phyloP scores from a whole-genome alignment of 2,888 invertebrate genomes.

The Omphaloscelis lunosa region DNA sequence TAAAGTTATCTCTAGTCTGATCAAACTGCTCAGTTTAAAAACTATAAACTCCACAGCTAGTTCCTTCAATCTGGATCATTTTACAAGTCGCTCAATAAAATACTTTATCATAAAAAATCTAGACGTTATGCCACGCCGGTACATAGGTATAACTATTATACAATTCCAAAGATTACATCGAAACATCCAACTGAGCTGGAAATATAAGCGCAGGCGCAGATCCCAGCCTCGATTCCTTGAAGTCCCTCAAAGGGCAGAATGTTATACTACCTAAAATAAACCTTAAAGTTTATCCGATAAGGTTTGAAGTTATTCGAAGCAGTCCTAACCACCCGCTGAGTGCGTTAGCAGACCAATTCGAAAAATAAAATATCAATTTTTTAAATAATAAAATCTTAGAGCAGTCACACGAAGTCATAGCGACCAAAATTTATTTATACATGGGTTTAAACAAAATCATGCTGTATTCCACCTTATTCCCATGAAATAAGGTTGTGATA shows the following conservation, averaged over 20 bases:
- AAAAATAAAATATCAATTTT: conserved; percentile 90
- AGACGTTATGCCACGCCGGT: conserved; percentile 54
- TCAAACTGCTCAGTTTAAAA: conserved; percentile 29
- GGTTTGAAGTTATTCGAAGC: conserved; percentile 68
- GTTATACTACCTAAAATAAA: conserved; percentile 68
- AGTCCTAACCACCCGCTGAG: conserved; percentile 83
- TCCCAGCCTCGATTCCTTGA: conserved; percentile 84
- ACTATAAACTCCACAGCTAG: conserved; percentile 24
- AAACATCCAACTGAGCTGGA: conserved; percentile 80
- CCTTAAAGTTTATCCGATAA: conserved; percentile 69
- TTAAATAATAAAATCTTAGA: conserved; percentile 90
- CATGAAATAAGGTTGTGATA: conserved; percentile 66
- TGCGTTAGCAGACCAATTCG: conserved; percentile 87
- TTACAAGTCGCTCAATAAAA: conserved; percentile 58
- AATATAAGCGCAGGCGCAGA: conserved; percentile 75
- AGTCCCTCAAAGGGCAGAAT: conserved; percentile 78
- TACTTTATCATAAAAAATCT: conserved; percentile 63
- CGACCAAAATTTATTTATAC: conserved; percentile 71
- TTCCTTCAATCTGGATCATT: conserved; percentile 58
- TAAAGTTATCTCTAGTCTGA: conserved; percentile 15
- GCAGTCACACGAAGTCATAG: conserved; percentile 86
- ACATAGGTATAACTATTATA: conserved; percentile 66
- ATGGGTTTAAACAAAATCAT: conserved; percentile 54
- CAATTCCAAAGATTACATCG: conserved; percentile 82
- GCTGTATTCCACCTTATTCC: conserved; percentile 75